Conservation (phyloP, 2,888 invertebrate genomes). For the Biston stratarius region DNA sequence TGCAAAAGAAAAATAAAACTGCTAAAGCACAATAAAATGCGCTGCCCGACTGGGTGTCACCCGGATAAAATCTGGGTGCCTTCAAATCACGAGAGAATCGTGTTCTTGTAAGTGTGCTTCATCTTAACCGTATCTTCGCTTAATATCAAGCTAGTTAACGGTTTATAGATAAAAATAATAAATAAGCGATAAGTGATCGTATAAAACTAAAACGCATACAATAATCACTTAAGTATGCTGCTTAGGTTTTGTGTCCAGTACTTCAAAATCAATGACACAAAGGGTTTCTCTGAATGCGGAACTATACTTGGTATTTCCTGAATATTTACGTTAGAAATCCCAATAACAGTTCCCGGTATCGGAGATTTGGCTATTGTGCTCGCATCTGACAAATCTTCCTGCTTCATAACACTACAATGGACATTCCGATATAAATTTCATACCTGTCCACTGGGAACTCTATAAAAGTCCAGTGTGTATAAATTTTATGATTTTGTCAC, state of each 20-base stretch:
- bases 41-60: too few species aligned
- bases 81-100: too few species aligned
- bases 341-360: constrained; percentile 25
- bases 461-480: background rate
- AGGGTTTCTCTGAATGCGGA: constrained; percentile 3
- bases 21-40: too few species aligned
- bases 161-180: too few species aligned
- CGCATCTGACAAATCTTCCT: constrained; percentile 50
- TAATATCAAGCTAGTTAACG: too few species aligned
- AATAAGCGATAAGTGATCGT: too few species aligned
- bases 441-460: background rate
- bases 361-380: constrained; percentile 35
- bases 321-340: constrained; percentile 19
- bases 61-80: too few species aligned
- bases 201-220: background rate
- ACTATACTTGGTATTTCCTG: constrained; percentile 8
- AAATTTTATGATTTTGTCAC: background rate
- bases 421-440: constrained; percentile 54
- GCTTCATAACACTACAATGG: constrained; percentile 55
- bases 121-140: too few species aligned
- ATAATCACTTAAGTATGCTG: background rate
- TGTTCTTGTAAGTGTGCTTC: too few species aligned
- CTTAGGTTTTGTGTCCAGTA: constrained; percentile 8
- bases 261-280: constrained; percentile 7
- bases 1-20: too few species aligned